Evolutionary conservation across 2,888 invertebrate species (phyloP).

Genomic region (Drosophila phalerata): DNA sequence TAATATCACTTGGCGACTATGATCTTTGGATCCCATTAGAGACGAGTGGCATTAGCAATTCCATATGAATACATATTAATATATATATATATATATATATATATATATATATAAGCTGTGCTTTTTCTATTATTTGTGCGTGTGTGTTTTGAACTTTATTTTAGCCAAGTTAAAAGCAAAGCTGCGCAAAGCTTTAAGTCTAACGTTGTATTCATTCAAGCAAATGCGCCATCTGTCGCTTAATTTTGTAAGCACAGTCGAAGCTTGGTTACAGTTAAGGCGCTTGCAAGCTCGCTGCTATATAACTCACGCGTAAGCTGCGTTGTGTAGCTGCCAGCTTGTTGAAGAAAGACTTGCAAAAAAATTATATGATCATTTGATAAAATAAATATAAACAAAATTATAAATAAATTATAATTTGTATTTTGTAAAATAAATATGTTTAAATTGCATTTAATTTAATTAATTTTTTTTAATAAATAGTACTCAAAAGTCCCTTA

Average conservation of each 20-base stretch:
- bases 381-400: no score
- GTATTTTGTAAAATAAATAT: no score
- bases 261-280: conserved; percentile 5
- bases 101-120: conserved; percentile 17
- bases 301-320: background rate
- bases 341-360: background rate
- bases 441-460: background rate
- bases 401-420: no score
- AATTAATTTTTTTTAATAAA: background rate
- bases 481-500: background rate
- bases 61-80: background rate
- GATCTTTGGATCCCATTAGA: conserved; percentile 72
- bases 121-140: background rate
- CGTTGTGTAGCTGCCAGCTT: background rate
- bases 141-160: conserved; percentile 10
- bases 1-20: conserved; percentile 53
- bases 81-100: conserved; percentile 17
- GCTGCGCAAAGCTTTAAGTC: conserved; percentile 23
- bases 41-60: conserved; percentile 15
- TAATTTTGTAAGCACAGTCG: background rate
- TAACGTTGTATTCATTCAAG: background rate
- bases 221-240: conserved; percentile 36
- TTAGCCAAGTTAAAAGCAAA: conserved; percentile 20
- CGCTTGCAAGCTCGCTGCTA: conserved; percentile 27
- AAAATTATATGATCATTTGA: background rate